A percentile compares a stretch with the other conserved stretches of the same genome.
Evolutionary conservation across 1,140 invertebrate genomes (phyloP).

Genomic region (Lasioglossum albipes): DNA sequence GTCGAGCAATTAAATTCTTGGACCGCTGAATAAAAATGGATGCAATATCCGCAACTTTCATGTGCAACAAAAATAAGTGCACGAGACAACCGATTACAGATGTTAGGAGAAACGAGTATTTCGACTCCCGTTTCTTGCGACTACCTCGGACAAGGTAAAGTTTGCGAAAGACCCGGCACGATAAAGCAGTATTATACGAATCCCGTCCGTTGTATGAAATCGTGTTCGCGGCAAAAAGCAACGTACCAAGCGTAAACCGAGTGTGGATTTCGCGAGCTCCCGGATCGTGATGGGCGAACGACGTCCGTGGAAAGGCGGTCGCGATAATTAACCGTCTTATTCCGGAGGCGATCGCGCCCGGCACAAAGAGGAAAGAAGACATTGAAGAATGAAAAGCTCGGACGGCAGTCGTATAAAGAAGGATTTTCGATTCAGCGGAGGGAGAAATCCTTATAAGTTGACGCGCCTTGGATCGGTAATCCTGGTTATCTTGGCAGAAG

Average conservation of each 20-base stretch:
- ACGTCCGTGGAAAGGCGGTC: not conserved
- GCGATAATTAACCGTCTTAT: constrained; percentile 47
- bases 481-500: constrained; percentile 42
- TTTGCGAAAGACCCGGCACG: no score
- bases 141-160: no score
- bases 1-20: no score
- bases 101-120: no score
- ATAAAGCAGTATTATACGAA: not conserved
- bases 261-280: not conserved
- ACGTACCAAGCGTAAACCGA: no score
- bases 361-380: constrained; percentile 23
- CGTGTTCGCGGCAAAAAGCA: no score
- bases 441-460: constrained; percentile 53
- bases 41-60: no score
- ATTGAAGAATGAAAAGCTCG: constrained; percentile 44
- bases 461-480: constrained; percentile 52
- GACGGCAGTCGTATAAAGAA: constrained; percentile 35
- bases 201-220: not conserved
- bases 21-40: no score
- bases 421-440: constrained; percentile 46
- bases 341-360: not conserved
- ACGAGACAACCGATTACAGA: no score
- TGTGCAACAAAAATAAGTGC: no score
- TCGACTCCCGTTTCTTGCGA: no score
- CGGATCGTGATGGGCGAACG: not conserved